Evolutionary conservation across 2,888 invertebrate species (phyloP).

Genomic region (Acanthacorydalis orientalis): DNA sequence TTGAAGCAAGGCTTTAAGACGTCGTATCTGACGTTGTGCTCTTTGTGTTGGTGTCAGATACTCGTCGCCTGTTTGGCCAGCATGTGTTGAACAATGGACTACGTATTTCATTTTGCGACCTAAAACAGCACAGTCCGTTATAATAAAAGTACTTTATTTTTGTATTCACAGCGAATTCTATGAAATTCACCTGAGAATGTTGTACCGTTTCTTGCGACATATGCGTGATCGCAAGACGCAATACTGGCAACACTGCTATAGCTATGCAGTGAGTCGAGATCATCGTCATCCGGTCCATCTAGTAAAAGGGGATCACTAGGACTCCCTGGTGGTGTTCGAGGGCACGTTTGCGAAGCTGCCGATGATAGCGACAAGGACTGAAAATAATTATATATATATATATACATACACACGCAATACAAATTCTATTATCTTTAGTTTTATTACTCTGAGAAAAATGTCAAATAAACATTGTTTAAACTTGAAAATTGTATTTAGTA

Average conservation of each 20-base stretch:
- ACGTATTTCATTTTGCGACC: slow-evolving; percentile 42
- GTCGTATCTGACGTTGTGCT: slow-evolving; percentile 62
- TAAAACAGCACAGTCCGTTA: not conserved
- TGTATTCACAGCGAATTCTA: no score
- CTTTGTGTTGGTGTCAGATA: slow-evolving; percentile 80
- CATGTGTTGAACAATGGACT: slow-evolving; percentile 68
- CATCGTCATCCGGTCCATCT: slow-evolving; percentile 40
- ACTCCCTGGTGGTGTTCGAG: slow-evolving; percentile 19
- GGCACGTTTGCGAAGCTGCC: slow-evolving; percentile 13
- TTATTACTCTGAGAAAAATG: no score
- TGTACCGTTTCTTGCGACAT: slow-evolving; percentile 51
- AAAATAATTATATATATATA: slow-evolving; percentile 3
- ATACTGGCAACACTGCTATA: slow-evolving; percentile 65
- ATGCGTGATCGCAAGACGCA: slow-evolving; percentile 67
- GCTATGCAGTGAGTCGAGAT: slow-evolving; percentile 61
- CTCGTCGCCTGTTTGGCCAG: slow-evolving; percentile 59
- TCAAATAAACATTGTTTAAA: no score
- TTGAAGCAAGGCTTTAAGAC: slow-evolving; percentile 51
- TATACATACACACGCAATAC: not conserved
- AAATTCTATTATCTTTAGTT: not conserved
- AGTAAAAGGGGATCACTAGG: slow-evolving; percentile 10
- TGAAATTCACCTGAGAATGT: slow-evolving; percentile 29
- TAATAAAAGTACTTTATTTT: slow-evolving; percentile 12
- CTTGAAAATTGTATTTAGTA: no score
- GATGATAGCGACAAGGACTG: slow-evolving; percentile 24